Conservation (phyloP, 2,113 vertebrate genomes). For the Haplotaxodon microlepis region DNA sequence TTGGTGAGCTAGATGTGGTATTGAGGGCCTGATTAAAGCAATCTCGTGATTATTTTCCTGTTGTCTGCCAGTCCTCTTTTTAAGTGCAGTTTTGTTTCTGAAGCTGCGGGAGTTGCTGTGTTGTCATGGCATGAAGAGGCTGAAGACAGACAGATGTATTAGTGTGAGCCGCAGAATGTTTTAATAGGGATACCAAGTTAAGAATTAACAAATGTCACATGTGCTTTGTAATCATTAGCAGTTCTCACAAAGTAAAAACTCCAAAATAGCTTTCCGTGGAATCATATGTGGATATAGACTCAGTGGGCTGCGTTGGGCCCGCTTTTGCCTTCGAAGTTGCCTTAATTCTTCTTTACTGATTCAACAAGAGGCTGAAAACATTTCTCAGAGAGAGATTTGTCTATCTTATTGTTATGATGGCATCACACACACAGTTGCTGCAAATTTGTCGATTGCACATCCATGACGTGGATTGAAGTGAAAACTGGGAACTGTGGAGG, state of each 20-base stretch:
- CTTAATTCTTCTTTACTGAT: not conserved
- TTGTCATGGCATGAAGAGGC: not conserved
- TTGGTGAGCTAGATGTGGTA: slow-evolving; percentile 44
- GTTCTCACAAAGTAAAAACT: not conserved
- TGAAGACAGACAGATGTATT: not conserved
- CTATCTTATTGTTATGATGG: not conserved
- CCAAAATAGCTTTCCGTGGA: not conserved
- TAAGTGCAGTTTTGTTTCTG: not conserved
- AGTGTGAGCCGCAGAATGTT: not conserved
- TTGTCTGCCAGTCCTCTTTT: slow-evolving; percentile 6
- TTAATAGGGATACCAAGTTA: not conserved
- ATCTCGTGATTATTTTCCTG: slow-evolving; percentile 21
- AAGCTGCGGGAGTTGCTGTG: not conserved
- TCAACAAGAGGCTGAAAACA: not conserved
- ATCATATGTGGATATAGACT: not conserved
- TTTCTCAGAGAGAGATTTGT: not conserved
- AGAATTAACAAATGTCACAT: slow-evolving; percentile 8
- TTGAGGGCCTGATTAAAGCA: slow-evolving; percentile 43
- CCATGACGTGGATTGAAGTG: not conserved
- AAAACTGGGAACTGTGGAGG: not conserved
- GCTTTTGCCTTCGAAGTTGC: not conserved
- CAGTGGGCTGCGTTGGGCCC: not conserved
- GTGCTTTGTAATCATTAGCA: not conserved
- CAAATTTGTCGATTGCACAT: not conserved
- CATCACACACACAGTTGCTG: not conserved